Evolutionary conservation across 2,113 vertebrate species (phyloP).

Genomic region (Artemisiospiza belli): DNA sequence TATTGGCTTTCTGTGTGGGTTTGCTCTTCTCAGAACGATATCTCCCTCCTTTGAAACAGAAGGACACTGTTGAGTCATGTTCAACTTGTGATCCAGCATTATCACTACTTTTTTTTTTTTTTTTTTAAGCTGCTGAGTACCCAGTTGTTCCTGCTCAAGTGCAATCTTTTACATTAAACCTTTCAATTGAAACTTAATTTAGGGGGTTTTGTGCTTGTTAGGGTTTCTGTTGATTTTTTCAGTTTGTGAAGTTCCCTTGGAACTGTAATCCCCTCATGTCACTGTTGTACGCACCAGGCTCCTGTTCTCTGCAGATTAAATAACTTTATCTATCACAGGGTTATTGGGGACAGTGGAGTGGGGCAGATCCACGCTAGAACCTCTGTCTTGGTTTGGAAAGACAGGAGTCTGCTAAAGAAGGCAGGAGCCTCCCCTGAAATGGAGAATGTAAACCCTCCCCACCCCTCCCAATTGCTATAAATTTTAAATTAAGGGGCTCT

Average conservation of each 20-base stretch:
- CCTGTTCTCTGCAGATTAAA: neutral
- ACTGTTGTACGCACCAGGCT: fast-evolving
- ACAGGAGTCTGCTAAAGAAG: too few relatives aligned
- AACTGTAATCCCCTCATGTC: neutral
- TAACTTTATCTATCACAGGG: neutral
- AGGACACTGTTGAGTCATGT: neutral
- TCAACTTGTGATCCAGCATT: neutral
- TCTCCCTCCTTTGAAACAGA: neutral
- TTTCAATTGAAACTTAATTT: neutral
- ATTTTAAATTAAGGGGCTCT: too few relatives aligned
- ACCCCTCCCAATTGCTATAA: too few relatives aligned
- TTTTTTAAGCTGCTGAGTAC: neutral
- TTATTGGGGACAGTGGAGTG: neutral
- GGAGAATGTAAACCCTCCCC: too few relatives aligned
- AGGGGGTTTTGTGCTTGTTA: neutral
- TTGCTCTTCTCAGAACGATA: neutral
- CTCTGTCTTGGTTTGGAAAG: too few relatives aligned
- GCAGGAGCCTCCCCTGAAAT: too few relatives aligned
- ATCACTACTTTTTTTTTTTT: neutral
- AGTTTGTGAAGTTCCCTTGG: neutral
- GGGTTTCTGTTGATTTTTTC: neutral
- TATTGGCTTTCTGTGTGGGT: neutral
- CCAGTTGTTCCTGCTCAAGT: neutral
- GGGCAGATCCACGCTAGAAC: neutral
- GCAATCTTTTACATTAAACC: neutral